Evolutionary conservation across 2,113 vertebrate genomes (phyloP).

Genomic region (Hemiprocne comata): DNA sequence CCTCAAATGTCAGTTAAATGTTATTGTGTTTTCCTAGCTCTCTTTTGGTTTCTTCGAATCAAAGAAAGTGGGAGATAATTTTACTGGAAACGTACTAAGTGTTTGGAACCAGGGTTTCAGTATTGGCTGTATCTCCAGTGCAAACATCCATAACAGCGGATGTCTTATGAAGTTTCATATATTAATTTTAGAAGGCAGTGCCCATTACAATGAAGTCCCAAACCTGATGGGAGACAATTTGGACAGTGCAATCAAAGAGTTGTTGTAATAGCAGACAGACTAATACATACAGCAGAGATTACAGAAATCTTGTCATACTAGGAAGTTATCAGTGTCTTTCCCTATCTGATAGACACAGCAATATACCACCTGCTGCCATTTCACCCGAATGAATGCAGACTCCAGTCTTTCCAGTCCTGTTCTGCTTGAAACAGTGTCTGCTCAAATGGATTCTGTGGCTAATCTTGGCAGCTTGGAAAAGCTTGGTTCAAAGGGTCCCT

Average conservation of each 20-base stretch:
- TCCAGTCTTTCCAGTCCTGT: neutral
- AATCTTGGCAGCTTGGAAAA: neutral
- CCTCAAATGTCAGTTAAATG: neutral
- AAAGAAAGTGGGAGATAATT: neutral
- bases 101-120: neutral
- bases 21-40: neutral
- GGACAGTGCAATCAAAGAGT: neutral
- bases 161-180: neutral
- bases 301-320: neutral
- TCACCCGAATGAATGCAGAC: neutral
- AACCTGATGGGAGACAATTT: neutral
- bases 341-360: neutral
- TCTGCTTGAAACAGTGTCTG: neutral
- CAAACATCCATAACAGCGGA: neutral
- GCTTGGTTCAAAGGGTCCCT: neutral
- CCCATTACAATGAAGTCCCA: neutral
- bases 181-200: neutral
- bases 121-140: neutral
- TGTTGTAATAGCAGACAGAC: neutral
- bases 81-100: neutral
- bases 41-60: neutral
- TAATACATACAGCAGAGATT: neutral
- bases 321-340: neutral
- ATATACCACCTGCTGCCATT: neutral
- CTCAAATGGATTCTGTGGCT: neutral